Percentiles rank a stretch among this genome's conserved stretches.
These are phyloP conservation scores for Sinonovacula constricta DNA, from an alignment of 1,140 invertebrate species.

Conservation along the genomic window DNA sequence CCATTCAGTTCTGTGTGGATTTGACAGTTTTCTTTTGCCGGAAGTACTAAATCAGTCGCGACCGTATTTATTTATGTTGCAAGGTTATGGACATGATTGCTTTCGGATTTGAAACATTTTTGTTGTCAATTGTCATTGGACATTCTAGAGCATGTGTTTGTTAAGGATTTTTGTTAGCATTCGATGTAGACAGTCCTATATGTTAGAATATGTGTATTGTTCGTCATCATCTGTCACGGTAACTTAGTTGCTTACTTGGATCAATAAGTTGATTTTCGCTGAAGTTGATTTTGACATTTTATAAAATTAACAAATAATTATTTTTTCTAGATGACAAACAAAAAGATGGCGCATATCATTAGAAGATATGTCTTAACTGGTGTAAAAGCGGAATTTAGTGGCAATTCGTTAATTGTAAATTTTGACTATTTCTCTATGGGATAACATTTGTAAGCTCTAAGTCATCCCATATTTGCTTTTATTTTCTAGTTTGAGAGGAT, in stretches of 20 bases:
- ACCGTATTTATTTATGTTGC: neutral
- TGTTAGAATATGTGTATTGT: neutral
- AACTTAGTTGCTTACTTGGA: too few relatives aligned
- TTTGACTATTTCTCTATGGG: neutral
- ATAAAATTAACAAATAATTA: too few relatives aligned
- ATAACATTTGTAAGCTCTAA: neutral
- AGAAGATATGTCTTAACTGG: too few relatives aligned
- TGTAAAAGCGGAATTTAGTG: too few relatives aligned
- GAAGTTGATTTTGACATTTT: too few relatives aligned
- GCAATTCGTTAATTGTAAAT: neutral
- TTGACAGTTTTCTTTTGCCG: neutral
- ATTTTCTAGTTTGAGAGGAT: neutral
- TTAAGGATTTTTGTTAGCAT: neutral
- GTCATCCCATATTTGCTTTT: neutral
- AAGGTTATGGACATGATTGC: neutral
- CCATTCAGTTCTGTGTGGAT: neutral
- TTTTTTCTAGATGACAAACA: neutral
- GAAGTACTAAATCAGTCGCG: neutral
- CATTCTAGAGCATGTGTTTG: neutral
- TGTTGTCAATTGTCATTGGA: neutral
- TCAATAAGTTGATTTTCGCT: too few relatives aligned
- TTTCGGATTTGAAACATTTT: neutral
- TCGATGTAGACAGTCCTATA: neutral
- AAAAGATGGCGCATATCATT: neutral
- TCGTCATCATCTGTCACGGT: too few relatives aligned